Conservation (phyloP, 2,797 vertebrate species). For the Micromesistius poutassou region DNA sequence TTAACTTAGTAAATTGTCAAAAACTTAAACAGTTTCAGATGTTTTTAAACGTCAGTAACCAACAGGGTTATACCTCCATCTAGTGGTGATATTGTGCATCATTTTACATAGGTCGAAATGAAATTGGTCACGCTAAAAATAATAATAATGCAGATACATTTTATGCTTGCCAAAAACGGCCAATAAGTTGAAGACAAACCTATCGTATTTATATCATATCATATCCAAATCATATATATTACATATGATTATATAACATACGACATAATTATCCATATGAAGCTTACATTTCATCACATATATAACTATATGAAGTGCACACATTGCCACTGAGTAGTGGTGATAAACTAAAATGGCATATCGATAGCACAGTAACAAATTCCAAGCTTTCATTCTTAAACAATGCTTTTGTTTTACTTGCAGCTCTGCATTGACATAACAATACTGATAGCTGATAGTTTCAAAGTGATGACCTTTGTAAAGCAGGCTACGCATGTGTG, state of each 20-base stretch:
- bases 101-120: background rate
- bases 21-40: background rate
- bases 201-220: background rate
- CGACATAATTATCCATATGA: background rate
- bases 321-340: background rate
- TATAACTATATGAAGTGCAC: constrained; percentile 1
- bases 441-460: background rate
- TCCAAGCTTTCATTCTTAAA: background rate
- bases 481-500: background rate
- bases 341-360: background rate
- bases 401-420: constrained; percentile 2
- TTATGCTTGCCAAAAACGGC: background rate
- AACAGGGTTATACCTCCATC: constrained; percentile 23
- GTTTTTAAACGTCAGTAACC: constrained; percentile 5
- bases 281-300: background rate
- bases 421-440: background rate
- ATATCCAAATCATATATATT: background rate
- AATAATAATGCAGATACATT: background rate
- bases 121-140: background rate
- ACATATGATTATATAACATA: background rate
- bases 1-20: background rate
- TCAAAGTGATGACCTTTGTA: background rate
- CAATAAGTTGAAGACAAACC: background rate
- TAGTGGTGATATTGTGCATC: constrained; percentile 16
- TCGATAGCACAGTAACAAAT: background rate